Evolutionary conservation across 2,113 vertebrate genomes (phyloP).

Genomic region (Hydropotes inermis): DNA sequence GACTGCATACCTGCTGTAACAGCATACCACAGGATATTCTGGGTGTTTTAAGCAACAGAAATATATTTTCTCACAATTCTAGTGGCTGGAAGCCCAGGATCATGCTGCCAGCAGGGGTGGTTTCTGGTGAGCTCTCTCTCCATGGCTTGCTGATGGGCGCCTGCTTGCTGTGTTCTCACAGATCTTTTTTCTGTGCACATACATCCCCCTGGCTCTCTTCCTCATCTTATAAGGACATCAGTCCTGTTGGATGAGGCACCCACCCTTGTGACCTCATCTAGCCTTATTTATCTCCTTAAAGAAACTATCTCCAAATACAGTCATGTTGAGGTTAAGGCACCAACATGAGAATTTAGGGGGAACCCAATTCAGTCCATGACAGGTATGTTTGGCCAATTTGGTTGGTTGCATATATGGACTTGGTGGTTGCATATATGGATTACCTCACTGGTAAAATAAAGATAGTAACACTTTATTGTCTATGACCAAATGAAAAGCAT

Average conservation of each 20-base stretch:
- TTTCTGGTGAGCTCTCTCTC: not conserved
- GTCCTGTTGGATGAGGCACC: not conserved
- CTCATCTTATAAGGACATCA: not conserved
- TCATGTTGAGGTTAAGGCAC: not conserved
- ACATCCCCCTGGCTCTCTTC: not conserved
- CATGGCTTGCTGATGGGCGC: rapidly evolving
- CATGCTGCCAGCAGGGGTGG: not conserved
- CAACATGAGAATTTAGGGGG: not conserved
- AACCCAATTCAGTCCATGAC: not conserved
- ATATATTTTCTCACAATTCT: not conserved
- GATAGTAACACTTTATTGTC: not conserved
- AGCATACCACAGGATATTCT: not conserved
- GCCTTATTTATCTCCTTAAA: not conserved
- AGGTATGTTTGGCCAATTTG: not conserved
- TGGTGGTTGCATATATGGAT: not conserved
- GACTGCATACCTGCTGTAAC: not conserved
- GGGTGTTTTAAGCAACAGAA: not conserved
- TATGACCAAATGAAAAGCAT: not conserved
- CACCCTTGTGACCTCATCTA: not conserved
- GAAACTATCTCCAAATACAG: not conserved
- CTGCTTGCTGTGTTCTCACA: not conserved
- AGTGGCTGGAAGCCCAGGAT: not conserved
- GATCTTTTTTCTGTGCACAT: not conserved
- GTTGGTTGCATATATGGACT: not conserved
- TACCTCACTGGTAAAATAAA: not conserved